These are phyloP conservation scores for Variabilichromis moorii DNA, from an alignment of 2,113 vertebrate species.

Conservation along the genomic window DNA sequence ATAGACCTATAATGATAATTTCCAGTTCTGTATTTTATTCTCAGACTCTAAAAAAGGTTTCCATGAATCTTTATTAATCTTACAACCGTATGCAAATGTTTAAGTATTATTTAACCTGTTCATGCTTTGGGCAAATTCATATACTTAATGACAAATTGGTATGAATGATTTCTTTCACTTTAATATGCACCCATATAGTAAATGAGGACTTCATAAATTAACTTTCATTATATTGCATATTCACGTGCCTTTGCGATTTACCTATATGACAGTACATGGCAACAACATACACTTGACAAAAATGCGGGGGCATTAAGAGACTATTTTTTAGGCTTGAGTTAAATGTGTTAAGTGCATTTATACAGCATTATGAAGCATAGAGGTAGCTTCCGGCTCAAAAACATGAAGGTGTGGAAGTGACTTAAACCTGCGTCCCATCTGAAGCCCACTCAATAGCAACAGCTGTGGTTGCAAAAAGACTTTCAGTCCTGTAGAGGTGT, in stretches of 20 bases:
- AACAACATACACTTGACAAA: not conserved
- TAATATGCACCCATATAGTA: not conserved
- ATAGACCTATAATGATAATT: not conserved
- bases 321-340: not conserved
- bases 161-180: not conserved
- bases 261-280: not conserved
- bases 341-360: not conserved
- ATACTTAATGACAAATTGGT: not conserved
- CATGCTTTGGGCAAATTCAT: not conserved
- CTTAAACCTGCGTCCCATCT: not conserved
- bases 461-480: not conserved
- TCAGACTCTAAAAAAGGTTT: fast-evolving
- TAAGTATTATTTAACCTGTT: not conserved
- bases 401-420: not conserved
- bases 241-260: not conserved
- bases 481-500: not conserved
- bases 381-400: not conserved
- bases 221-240: not conserved
- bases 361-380: not conserved
- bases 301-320: not conserved
- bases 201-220: not conserved
- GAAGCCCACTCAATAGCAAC: not conserved
- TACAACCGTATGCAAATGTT: not conserved
- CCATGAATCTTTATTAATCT: not conserved
- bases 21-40: not conserved